A percentile compares a stretch with the other conserved stretches of the same genome.
Evolutionary conservation across 2,113 vertebrate genomes (phyloP).

Genomic region (Pterophyllum scalare): DNA sequence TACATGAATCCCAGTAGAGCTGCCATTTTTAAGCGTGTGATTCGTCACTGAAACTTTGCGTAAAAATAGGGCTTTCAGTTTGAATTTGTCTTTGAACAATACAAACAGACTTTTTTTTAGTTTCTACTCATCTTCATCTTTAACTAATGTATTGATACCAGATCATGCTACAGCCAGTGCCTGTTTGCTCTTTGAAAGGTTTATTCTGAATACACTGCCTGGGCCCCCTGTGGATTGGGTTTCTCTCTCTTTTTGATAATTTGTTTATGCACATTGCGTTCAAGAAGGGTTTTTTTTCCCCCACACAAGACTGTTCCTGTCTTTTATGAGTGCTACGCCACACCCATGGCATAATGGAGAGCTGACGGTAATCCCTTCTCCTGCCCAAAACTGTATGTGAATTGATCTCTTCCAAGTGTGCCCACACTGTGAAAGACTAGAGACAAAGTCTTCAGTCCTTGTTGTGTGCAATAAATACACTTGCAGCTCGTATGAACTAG

Average conservation of each 20-base stretch:
- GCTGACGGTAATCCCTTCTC: neutral
- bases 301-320: neutral
- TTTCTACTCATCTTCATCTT: neutral
- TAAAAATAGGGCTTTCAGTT: neutral
- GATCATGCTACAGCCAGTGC: neutral
- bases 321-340: neutral
- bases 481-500: too few species aligned
- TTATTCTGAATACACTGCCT: neutral
- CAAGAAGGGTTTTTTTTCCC: neutral
- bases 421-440: too few species aligned
- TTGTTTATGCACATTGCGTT: neutral
- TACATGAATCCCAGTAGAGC: neutral
- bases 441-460: too few species aligned
- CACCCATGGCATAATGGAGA: neutral
- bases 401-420: constrained; percentile 1
- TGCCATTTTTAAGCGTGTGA: too few species aligned
- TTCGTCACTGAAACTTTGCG: too few species aligned
- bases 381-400: neutral
- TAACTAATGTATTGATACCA: neutral
- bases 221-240: neutral
- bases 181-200: too few species aligned
- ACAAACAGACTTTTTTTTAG: neutral
- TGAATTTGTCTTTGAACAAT: neutral
- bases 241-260: neutral
- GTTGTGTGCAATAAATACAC: too few species aligned